phyloP scores from a whole-genome alignment of 1,140 invertebrate species.

The Meloidogyne floridensis region DNA sequence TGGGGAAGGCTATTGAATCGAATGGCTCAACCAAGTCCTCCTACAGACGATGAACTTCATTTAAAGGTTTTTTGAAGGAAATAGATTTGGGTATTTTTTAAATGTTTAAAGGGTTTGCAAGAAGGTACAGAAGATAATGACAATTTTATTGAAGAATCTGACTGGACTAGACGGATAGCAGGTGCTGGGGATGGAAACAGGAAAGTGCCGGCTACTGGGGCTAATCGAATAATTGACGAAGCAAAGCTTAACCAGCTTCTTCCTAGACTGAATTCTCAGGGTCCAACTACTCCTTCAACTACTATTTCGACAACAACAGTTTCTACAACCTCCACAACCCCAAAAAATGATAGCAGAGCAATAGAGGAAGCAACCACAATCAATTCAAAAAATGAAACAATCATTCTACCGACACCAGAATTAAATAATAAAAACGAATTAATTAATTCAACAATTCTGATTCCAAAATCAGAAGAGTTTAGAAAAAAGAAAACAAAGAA shows the following conservation, averaged over 20 bases:
- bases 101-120: constrained; percentile 4
- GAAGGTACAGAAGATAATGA: constrained; percentile 12
- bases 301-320: not conserved
- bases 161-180: constrained; percentile 6
- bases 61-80: constrained; percentile 13
- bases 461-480: constrained; percentile 1
- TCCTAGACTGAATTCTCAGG: constrained; percentile 25
- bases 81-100: not conserved
- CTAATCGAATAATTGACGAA: constrained; percentile 40
- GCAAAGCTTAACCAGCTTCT: constrained; percentile 27
- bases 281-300: constrained; percentile 29
- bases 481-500: constrained; percentile 25
- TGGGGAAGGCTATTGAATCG: constrained; percentile 40
- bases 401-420: constrained; percentile 26
- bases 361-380: constrained; percentile 23
- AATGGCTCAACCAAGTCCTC: constrained; percentile 40
- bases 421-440: constrained; percentile 6
- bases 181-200: not conserved
- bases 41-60: constrained; percentile 40
- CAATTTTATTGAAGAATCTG: constrained; percentile 27
- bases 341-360: not conserved
- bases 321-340: constrained; percentile 2
- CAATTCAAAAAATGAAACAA: constrained; percentile 25
- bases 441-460: constrained; percentile 29
- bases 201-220: constrained; percentile 1